Evolutionary conservation across 2,113 vertebrate species (phyloP), one percentile per base, ranked within the genome.

Genomic region (Anoplopoma fimbria): DNA sequence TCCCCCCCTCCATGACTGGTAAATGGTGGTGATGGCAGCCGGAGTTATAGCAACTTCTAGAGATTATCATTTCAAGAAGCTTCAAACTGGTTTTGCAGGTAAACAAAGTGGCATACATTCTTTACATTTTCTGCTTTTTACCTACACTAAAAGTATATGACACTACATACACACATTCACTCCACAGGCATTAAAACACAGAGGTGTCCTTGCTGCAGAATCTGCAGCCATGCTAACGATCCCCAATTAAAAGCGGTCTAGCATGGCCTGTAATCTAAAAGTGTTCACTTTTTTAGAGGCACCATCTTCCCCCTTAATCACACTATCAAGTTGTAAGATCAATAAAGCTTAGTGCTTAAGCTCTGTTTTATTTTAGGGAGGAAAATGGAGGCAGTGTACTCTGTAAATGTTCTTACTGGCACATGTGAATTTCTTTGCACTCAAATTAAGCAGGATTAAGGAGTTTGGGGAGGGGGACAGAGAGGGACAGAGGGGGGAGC

Each of bases 381-480:
- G 74, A 94, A 96, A 96, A 96, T 94, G 94, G 95, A 96, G 93
- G 92, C 95, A 95, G 95, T 96, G 96, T 96, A 91, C 96, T 96
- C 77, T 40, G 89, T 93, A 95, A 97, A 96, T 95, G 96, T 96
- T 97, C 95, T 97, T 96, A 96, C 94, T 89, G 96, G 96, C 95
- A 96, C 96, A 97, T 96, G 96, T 96, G 96, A 97, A 96, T 96
- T 96, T 97, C 95, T 96, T 96, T 97, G 96, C 96, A 93, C 94
- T 96, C 95, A 97, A 96, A 97, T 98, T 96, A 97, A 97, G 96
- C 91, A 95, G 97, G 97, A 98, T 98, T 98, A 98, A 94, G 77
- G 78, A 62, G 82, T 64, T 82, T 64, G 78, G 40, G 69, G 81
- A 13, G 73, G 76, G 61, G 69, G 67, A 75, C 60, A 60, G 67